Evolutionary conservation across 1,140 invertebrate genomes (phyloP).

Genomic region (Scaptodrosophila lebanonensis): DNA sequence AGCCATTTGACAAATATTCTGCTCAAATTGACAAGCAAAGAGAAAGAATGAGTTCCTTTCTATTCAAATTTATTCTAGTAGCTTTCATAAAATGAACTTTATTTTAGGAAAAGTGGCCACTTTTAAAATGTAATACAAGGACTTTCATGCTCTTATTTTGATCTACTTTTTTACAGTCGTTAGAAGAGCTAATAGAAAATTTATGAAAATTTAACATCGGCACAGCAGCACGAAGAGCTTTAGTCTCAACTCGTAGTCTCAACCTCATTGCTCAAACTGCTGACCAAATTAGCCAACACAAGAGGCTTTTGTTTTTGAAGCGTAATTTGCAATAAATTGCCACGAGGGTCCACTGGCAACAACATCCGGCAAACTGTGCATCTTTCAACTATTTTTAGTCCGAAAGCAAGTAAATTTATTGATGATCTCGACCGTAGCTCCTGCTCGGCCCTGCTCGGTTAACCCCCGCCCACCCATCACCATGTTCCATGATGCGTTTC

Average conservation of each 20-base stretch:
- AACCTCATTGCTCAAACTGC: conserved; percentile 5
- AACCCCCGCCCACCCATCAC: background rate
- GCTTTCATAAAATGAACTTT: too few relatives aligned
- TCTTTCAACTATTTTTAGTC: conserved; percentile 54
- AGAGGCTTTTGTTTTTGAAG: conserved; percentile 66
- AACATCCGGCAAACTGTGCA: conserved; percentile 9
- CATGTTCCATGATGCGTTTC: conserved; percentile 23
- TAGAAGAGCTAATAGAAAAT: conserved; percentile 50
- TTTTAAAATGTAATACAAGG: background rate
- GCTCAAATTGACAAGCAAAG: background rate
- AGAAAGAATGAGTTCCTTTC: too few relatives aligned
- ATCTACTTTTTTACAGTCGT: conserved; percentile 27
- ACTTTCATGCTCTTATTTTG: background rate
- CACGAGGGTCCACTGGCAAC: conserved; percentile 33
- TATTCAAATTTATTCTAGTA: too few relatives aligned
- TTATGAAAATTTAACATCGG: conserved; percentile 46
- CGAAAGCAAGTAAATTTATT: conserved; percentile 64
- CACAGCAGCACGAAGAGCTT: background rate
- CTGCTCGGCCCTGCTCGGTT: conserved; percentile 12
- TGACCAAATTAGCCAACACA: conserved; percentile 59
- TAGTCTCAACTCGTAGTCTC: conserved; percentile 18
- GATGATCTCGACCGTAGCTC: conserved; percentile 56
- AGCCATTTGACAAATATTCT: background rate
- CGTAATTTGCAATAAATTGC: conserved; percentile 74
- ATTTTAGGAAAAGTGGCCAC: too few relatives aligned